Evolutionary conservation across 2,888 invertebrate species (phyloP).

Genomic region (Orthosia gracilis): DNA sequence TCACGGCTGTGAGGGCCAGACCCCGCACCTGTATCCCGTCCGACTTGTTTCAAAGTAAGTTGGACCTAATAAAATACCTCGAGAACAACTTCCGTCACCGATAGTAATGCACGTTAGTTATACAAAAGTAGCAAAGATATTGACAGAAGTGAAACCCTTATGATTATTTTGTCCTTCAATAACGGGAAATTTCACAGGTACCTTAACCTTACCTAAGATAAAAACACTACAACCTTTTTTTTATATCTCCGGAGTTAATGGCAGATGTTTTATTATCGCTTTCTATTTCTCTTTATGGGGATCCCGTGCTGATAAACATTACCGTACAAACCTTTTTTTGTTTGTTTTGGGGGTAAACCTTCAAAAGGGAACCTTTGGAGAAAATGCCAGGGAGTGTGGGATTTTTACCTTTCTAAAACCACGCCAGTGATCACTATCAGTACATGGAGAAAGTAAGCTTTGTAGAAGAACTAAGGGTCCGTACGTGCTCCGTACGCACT

Average conservation of each 20-base stretch:
- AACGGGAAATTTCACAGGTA: too few relatives aligned
- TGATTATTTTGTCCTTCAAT: not conserved
- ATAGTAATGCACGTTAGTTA: not conserved
- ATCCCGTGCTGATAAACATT: not conserved
- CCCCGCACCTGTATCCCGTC: constrained; percentile 26
- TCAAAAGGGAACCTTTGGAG: too few relatives aligned
- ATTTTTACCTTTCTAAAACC: too few relatives aligned
- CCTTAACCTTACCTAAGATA: too few relatives aligned
- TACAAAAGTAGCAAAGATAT: constrained; percentile 1
- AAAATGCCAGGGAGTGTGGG: too few relatives aligned
- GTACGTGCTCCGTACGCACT: not conserved
- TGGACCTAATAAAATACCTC: constrained; percentile 3
- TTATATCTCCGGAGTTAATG: not conserved
- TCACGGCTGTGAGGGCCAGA: constrained; percentile 23
- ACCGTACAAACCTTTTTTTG: too few relatives aligned
- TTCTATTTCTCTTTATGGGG: not conserved
- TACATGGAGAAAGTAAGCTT: not conserved
- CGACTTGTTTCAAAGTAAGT: constrained; percentile 44
- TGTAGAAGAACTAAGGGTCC: not conserved
- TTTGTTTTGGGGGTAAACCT: too few relatives aligned
- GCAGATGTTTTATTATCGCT: not conserved
- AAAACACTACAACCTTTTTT: not conserved
- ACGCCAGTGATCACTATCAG: too few relatives aligned
- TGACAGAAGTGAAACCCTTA: not conserved
- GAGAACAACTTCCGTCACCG: constrained; percentile 14